phyloP scores from a whole-genome alignment of 2,113 vertebrate species.

The Calidris pygmaea region DNA sequence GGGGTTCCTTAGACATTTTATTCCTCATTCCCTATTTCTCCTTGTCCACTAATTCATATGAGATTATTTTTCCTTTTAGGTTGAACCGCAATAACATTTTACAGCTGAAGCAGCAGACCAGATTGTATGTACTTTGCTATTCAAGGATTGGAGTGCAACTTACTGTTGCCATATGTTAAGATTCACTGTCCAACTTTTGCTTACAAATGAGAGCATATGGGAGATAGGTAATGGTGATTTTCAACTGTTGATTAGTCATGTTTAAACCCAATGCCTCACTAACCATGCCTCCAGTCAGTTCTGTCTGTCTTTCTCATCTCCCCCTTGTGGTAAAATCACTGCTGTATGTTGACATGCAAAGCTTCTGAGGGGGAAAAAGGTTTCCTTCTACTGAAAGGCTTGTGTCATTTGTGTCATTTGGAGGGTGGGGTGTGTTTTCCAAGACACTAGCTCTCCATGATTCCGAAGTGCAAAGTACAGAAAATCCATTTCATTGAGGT shows the following conservation, averaged over 20 bases:
- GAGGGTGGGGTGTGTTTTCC: not conserved
- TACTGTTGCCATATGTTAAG: constrained; percentile 45
- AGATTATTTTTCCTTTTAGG: not conserved
- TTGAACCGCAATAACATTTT: not conserved
- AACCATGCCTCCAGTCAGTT: not conserved
- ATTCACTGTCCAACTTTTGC: constrained; percentile 13
- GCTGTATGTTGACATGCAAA: not conserved
- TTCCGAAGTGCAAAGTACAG: not conserved
- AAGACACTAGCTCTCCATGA: not conserved
- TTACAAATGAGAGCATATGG: constrained; percentile 44
- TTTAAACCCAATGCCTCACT: not conserved
- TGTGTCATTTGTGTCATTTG: not conserved
- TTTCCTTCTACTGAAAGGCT: not conserved
- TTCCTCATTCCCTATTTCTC: not conserved
- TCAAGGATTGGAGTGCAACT: not conserved
- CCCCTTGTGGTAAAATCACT: not conserved
- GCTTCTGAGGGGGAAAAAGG: accelerated
- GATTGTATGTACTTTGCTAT: constrained; percentile 23
- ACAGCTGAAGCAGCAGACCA: constrained; percentile 1
- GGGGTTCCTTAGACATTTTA: not conserved
- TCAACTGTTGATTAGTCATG: constrained; percentile 22
- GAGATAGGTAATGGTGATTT: constrained; percentile 47
- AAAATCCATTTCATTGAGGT: not conserved
- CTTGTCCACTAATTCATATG: not conserved
- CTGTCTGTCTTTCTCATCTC: not conserved